phyloP scores from a whole-genome alignment of 35 echinoderm and acorn worm species.

The Ophiothrix spiculata region DNA sequence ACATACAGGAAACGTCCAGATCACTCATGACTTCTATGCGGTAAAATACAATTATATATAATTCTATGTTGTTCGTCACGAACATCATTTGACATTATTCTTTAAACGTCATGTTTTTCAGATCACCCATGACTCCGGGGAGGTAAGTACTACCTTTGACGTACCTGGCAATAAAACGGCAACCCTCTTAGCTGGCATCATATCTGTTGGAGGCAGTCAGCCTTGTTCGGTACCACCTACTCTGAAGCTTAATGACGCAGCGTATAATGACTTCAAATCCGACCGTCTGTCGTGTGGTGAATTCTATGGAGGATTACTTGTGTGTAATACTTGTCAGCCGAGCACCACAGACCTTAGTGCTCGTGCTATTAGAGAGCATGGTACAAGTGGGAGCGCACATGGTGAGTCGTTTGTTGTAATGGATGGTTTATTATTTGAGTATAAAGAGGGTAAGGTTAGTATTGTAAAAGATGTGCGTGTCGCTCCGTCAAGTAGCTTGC shows the following conservation, averaged over 20 bases:
- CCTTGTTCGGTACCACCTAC: constrained; percentile 1
- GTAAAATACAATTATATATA: too few species aligned
- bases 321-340: constrained; percentile 2
- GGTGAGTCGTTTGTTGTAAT: background rate
- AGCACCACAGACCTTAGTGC: too few species aligned
- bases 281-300: constrained; percentile 11
- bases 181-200: background rate
- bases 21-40: too few species aligned
- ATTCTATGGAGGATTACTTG: constrained; percentile 17
- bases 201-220: background rate
- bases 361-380: too few species aligned
- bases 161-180: background rate
- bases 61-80: too few species aligned
- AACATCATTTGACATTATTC: too few species aligned
- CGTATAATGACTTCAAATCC: background rate
- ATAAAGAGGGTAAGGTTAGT: background rate
- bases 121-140: too few species aligned
- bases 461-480: background rate
- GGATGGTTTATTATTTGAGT: constrained; percentile 16
- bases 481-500: background rate
- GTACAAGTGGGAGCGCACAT: too few species aligned
- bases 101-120: too few species aligned
- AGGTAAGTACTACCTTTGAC: too few species aligned
- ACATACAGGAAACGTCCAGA: too few species aligned
- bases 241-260: constrained; percentile 9